Percentiles rank a stretch among this genome's conserved stretches.
phyloP scores from a whole-genome alignment of 2,113 vertebrate species.

The Melospiza melodia region DNA sequence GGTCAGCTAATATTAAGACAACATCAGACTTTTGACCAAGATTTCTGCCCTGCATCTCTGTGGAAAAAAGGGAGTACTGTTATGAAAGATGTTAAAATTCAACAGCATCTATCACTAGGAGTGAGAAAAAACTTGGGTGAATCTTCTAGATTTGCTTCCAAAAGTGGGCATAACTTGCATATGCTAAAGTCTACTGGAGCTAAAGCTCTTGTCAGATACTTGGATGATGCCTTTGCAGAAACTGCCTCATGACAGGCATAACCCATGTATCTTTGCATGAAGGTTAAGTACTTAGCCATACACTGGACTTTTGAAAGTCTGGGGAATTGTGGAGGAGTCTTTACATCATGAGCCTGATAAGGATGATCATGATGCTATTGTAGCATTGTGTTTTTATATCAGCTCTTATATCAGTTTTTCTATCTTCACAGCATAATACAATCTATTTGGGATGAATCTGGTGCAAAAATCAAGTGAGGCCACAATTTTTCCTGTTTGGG shows the following conservation, averaged over 20 bases:
- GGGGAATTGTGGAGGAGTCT: neutral
- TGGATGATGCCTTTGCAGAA: neutral
- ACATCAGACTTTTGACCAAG: neutral
- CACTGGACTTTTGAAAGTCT: neutral
- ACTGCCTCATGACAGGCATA: neutral
- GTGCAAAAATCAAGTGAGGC: neutral
- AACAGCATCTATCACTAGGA: neutral
- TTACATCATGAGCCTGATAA: neutral
- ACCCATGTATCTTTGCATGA: neutral
- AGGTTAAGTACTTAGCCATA: neutral
- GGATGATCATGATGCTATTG: neutral
- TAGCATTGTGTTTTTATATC: neutral
- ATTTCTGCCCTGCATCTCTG: neutral
- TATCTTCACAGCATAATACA: neutral
- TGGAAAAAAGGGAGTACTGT: neutral
- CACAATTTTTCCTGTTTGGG: neutral
- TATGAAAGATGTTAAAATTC: neutral
- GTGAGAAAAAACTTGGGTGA: neutral
- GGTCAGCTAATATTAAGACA: neutral
- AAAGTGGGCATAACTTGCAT: neutral
- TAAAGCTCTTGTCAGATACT: neutral
- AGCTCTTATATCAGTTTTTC: neutral
- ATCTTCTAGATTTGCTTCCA: neutral
- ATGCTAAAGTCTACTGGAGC: neutral
- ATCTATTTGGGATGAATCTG: neutral